A percentile compares a stretch with the other conserved stretches of the same genome.
These are phyloP conservation scores for Neostethus bicornis DNA, from an alignment of 2,797 vertebrate genomes.

Conservation along the genomic window DNA sequence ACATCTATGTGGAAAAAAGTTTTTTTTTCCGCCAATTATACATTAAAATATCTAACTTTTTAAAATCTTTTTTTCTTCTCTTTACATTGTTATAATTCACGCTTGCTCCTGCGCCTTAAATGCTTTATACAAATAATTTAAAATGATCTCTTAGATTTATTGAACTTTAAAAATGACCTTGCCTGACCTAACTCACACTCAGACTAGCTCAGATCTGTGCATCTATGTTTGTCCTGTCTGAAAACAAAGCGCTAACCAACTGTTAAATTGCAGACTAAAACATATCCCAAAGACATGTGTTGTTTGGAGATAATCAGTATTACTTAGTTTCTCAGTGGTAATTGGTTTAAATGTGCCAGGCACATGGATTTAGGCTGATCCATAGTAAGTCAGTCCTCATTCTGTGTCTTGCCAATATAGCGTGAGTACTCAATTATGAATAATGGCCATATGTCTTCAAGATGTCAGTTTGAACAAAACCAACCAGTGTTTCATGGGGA, in stretches of 20 bases:
- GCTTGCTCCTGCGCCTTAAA: no score
- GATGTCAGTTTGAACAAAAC: conserved; percentile 31
- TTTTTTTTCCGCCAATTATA: no score
- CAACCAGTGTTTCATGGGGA: neutral
- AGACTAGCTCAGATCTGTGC: neutral
- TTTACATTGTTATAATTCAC: no score
- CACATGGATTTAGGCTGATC: neutral
- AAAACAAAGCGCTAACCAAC: conserved; percentile 1
- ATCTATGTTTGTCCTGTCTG: neutral
- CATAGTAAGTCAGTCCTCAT: conserved; percentile 22
- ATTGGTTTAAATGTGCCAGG: neutral
- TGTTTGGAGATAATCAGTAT: neutral
- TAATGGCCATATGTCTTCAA: conserved; percentile 63
- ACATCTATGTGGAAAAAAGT: no score
- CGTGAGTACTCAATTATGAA: conserved; percentile 64
- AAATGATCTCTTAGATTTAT: no score
- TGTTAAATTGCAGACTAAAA: neutral
- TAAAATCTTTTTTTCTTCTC: no score
- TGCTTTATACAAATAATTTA: no score
- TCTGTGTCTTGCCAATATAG: conserved; percentile 20
- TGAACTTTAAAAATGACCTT: no score
- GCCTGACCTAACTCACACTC: no score
- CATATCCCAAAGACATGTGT: neutral
- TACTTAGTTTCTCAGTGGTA: conserved; percentile 3
- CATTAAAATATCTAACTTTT: no score